phyloP scores from a whole-genome alignment of 2,113 vertebrate genomes.

The Indicator maculatus region DNA sequence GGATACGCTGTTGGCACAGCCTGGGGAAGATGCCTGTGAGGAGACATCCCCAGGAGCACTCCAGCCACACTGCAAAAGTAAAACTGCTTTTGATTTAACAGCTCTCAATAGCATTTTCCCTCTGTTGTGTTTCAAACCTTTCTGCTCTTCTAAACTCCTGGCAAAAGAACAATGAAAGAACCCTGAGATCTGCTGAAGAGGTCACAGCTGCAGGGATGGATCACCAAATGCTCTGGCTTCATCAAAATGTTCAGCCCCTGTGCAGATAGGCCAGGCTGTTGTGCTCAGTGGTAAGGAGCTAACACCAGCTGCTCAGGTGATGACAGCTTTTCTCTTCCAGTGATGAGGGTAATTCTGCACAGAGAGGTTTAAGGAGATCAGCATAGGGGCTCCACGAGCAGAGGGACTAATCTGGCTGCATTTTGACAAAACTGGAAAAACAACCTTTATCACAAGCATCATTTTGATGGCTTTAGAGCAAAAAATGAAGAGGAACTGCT shows the following conservation, averaged over 20 bases:
- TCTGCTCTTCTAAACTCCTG: not conserved
- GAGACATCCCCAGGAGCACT: not conserved
- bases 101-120: not conserved
- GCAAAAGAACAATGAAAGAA: not conserved
- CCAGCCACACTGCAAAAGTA: not conserved
- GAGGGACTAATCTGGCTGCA: not conserved
- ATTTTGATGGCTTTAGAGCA: not conserved
- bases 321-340: not conserved
- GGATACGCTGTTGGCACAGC: rapidly evolving
- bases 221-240: not conserved
- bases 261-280: rapidly evolving
- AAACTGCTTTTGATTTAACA: not conserved
- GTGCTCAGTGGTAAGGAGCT: rapidly evolving
- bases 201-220: not conserved
- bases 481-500: not conserved
- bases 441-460: not conserved
- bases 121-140: not conserved
- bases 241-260: not conserved
- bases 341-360: not conserved
- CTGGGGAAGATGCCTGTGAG: not conserved
- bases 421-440: not conserved
- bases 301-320: not conserved
- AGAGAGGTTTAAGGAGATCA: not conserved
- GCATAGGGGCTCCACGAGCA: not conserved
- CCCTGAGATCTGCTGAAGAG: not conserved